These are phyloP conservation scores for Atta cephalotes DNA, from an alignment of 1,140 invertebrate species.

Conservation along the genomic window DNA sequence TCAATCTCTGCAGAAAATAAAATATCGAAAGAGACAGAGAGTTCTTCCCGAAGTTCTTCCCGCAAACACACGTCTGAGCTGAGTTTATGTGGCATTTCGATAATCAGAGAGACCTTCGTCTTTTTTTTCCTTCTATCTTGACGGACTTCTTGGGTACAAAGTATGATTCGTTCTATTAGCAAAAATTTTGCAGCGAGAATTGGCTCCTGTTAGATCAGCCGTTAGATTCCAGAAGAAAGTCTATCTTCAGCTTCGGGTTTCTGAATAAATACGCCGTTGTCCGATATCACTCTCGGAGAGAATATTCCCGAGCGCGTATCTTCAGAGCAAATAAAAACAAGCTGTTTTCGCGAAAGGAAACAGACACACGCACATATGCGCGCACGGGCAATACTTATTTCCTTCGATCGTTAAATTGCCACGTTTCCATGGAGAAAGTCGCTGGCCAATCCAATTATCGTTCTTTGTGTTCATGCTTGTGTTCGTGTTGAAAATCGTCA, in stretches of 20 bases:
- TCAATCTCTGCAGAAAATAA: neutral
- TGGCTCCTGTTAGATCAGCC: neutral
- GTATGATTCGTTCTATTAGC: neutral
- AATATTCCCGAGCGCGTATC: neutral
- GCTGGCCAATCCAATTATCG: neutral
- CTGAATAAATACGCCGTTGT: neutral
- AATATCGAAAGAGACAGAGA: neutral
- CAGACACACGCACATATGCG: too few relatives aligned
- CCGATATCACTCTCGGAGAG: neutral
- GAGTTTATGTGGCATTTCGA: neutral
- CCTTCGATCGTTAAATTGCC: neutral
- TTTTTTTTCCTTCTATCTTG: neutral
- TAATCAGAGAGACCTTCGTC: neutral
- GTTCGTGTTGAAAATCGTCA: neutral
- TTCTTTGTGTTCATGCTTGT: neutral
- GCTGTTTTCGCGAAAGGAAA: neutral
- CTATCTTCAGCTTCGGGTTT: neutral
- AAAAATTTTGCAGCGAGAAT: neutral
- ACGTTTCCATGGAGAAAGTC: constrained; percentile 3
- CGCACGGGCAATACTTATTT: neutral
- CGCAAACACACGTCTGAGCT: neutral
- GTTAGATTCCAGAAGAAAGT: neutral
- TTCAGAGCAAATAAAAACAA: neutral
- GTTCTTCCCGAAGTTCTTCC: neutral
- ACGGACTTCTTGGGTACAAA: neutral